Conservation (phyloP, 2,888 invertebrate genomes). For the Encarsia formosa region DNA sequence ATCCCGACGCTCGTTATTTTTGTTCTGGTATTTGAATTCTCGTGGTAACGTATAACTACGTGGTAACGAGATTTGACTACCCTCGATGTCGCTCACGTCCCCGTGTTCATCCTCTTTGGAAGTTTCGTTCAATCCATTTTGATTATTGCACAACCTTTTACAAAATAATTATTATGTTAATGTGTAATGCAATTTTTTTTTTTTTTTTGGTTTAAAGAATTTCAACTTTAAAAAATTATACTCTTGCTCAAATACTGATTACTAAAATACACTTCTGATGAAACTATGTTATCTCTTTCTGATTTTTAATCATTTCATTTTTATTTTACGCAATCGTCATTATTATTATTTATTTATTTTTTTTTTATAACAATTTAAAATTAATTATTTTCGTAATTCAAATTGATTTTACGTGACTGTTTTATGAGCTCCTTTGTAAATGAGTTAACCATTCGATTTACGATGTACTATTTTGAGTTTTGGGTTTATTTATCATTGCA, state of each 20-base stretch:
- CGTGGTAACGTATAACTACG: constrained; percentile 80
- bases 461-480: too few species aligned
- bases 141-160: constrained; percentile 29
- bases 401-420: too few species aligned
- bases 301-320: too few species aligned
- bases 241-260: not conserved
- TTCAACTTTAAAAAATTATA: not conserved
- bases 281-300: too few species aligned
- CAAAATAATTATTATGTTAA: not conserved
- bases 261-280: not conserved
- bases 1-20: constrained; percentile 43
- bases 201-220: not conserved
- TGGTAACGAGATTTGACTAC: constrained; percentile 71
- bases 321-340: too few species aligned
- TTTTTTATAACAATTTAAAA: too few species aligned
- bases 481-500: too few species aligned
- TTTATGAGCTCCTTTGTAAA: too few species aligned
- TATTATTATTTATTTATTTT: too few species aligned
- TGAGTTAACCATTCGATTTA: too few species aligned
- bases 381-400: too few species aligned
- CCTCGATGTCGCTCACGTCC: constrained; percentile 49
- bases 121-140: constrained; percentile 34
- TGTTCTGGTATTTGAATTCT: constrained; percentile 69
- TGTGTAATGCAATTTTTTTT: not conserved
- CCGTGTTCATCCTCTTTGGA: constrained; percentile 32